Evolutionary conservation across 2,888 invertebrate species (phyloP), one percentile per base, ranked within the genome.

Genomic region (Zhuqinia jingwanae): DNA sequence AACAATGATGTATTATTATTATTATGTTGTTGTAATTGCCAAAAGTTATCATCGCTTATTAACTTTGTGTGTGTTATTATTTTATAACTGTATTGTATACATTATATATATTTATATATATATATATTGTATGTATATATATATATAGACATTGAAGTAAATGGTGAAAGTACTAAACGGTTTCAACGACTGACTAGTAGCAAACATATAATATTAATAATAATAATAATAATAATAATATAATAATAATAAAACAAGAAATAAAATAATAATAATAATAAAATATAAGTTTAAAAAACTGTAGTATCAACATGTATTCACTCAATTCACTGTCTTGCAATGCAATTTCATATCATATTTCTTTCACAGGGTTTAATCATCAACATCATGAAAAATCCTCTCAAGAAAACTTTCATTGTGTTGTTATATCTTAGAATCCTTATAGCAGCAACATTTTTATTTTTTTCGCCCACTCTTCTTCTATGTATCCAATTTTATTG

Each of bases 111-210:
- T 36, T 6, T 56, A 75, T 27, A 8, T 25, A 63, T 56, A 75
- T 75, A 36, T 36, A 36, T 6, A 36, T 36, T 36, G 36, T 36
- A 36, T 36, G 36, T 36, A 8, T 36, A 36, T 56, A 75, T 27
- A 8, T 25, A 63, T 56, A 75, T 75, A 75, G 75, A 15, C 75
- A 75, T 53, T 75, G 77, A 70, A 87, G 87, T 87, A 87, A 87
- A 87, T 87, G 87, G 87, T 87, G 87, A 87, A 77, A 87, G 87
- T 86, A 81, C 65, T 81, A 80, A 45, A 82, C 70, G 87, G 87
- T 81, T 87, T 82, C 76, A 85, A 80, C 81, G 86, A 87, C 87
- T 87, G 87, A 87, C 87, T 87, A 87, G 87, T 75, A 77, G 87
- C 87, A 87, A 36, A 81, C 81, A 87, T 73, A 36, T 36, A 87